These are phyloP conservation scores for Cerceris rybyensis DNA, from an alignment of 2,888 invertebrate genomes.

Conservation along the genomic window DNA sequence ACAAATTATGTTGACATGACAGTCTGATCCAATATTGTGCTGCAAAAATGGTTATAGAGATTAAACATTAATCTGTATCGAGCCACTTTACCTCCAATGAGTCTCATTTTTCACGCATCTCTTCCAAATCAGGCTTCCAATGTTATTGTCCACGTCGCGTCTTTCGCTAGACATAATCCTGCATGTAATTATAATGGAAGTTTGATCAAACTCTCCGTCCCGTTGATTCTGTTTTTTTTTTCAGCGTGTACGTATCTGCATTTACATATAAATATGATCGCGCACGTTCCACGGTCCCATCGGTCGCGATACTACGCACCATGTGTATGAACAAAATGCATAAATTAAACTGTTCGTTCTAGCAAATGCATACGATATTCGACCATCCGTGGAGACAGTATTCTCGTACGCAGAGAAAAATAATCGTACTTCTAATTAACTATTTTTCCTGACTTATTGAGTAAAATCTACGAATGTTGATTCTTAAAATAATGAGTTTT, in stretches of 20 bases:
- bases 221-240: constrained; percentile 42
- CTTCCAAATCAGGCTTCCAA: constrained; percentile 28
- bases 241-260: constrained; percentile 38
- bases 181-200: constrained; percentile 45
- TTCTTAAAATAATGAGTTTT: too few species aligned
- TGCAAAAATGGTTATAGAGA: too few species aligned
- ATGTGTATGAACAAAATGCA: constrained; percentile 60
- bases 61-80: too few species aligned
- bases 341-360: constrained; percentile 57
- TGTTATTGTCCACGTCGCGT: constrained; percentile 16
- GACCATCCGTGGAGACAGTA: constrained; percentile 8
- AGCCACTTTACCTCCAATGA: too few species aligned
- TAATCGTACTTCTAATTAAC: background rate
- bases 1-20: too few species aligned
- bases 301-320: constrained; percentile 40
- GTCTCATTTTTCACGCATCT: background rate
- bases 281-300: constrained; percentile 44
- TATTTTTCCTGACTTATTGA: background rate
- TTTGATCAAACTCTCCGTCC: constrained; percentile 37
- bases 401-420: background rate
- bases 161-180: constrained; percentile 14
- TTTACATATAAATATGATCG: constrained; percentile 66
- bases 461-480: too few species aligned
- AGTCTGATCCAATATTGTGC: too few species aligned
- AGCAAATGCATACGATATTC: constrained; percentile 9